Percentiles rank a stretch among this genome's conserved stretches.
Conservation (phyloP, 1,140 invertebrate genomes). For the Rhopalosiphum maidis region DNA sequence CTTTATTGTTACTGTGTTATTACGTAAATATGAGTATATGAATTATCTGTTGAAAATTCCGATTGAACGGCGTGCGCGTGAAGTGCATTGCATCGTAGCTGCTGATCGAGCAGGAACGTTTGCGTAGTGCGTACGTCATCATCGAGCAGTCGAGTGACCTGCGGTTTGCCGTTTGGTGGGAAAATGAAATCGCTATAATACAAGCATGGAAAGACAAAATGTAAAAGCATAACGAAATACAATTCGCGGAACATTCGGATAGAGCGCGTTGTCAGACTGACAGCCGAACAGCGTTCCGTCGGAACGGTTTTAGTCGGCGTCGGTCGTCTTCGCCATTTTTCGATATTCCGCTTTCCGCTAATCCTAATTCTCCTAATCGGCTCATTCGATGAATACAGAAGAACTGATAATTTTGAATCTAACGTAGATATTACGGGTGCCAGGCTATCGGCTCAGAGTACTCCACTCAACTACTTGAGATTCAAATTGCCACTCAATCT, state of each 20-base stretch:
- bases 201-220: background rate
- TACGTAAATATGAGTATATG: too few species aligned
- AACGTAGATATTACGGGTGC: too few species aligned
- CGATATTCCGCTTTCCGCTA: background rate
- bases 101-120: background rate
- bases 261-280: background rate
- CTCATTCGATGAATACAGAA: too few species aligned
- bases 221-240: too few species aligned
- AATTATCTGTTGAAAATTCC: background rate
- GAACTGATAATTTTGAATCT: too few species aligned
- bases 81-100: too few species aligned
- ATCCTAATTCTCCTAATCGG: background rate
- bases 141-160: too few species aligned
- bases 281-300: constrained; percentile 37
- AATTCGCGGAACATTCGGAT: background rate
- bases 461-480: too few species aligned
- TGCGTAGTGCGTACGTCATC: background rate
- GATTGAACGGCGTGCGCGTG: background rate
- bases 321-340: background rate
- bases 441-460: too few species aligned
- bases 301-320: background rate
- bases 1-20: background rate
- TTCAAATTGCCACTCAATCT: too few species aligned
- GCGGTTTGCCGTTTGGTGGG: background rate
- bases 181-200: background rate